Conservation (phyloP, 2,113 vertebrate species). For the Mixornis gularis region DNA sequence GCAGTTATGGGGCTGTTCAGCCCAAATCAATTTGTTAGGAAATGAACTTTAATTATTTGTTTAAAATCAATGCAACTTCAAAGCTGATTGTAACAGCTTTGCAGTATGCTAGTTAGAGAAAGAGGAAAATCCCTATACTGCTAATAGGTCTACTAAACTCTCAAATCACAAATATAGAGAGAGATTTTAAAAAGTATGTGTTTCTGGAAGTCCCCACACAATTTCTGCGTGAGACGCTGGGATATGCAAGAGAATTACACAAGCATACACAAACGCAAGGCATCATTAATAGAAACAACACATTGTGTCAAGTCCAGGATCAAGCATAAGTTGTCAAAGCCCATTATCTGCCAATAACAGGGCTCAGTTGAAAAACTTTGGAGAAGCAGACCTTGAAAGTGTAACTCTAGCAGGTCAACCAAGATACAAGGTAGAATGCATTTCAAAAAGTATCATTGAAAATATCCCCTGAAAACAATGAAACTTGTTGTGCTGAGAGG, state of each 20-base stretch:
- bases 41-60: conserved; percentile 28
- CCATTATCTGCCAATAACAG: not conserved
- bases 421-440: not conserved
- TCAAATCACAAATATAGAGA: not conserved
- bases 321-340: not conserved
- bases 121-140: not conserved
- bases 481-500: not conserved
- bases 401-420: not conserved
- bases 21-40: not conserved
- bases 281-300: not conserved
- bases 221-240: not conserved
- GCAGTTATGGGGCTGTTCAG: not conserved
- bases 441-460: not conserved
- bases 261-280: not conserved
- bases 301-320: not conserved
- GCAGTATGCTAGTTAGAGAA: not conserved
- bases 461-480: not conserved
- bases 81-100: not conserved
- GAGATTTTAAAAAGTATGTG: not conserved
- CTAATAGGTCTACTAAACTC: not conserved
- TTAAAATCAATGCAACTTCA: not conserved
- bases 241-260: not conserved
- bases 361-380: not conserved
- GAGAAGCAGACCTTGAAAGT: not conserved
- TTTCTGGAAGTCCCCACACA: not conserved